Conservation (phyloP, 2,113 vertebrate genomes). For the Tachuris rubrigastra region DNA sequence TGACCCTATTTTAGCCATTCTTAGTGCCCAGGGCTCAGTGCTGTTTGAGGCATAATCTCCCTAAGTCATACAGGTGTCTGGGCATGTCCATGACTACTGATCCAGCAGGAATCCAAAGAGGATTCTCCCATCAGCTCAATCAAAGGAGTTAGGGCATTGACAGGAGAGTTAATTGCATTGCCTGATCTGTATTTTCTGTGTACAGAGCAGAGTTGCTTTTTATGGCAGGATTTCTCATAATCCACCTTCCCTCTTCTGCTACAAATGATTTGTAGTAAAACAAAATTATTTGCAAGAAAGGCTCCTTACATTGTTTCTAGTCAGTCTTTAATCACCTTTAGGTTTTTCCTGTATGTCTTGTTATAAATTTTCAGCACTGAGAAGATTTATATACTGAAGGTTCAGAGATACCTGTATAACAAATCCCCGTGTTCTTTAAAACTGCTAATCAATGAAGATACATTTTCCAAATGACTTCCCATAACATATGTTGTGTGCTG, state of each 20-base stretch:
- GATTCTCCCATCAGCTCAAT: background rate
- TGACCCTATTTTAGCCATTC: background rate
- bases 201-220: background rate
- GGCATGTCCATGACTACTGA: background rate
- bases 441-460: background rate
- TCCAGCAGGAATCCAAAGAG: background rate
- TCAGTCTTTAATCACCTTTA: slow-evolving; percentile 9
- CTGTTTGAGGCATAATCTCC: background rate
- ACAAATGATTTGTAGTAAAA: background rate
- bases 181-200: background rate
- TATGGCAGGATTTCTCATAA: background rate
- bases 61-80: background rate
- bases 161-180: background rate
- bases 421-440: slow-evolving; percentile 9
- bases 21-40: background rate
- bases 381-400: background rate
- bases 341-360: background rate
- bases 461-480: slow-evolving; percentile 22
- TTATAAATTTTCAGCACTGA: background rate
- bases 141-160: background rate
- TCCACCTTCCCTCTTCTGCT: background rate
- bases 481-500: background rate
- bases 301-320: background rate
- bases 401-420: background rate
- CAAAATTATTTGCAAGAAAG: background rate